Evolutionary conservation across 2,888 invertebrate species (phyloP), one percentile per base, ranked within the genome.

Genomic region (Lamellibrachia columna): DNA sequence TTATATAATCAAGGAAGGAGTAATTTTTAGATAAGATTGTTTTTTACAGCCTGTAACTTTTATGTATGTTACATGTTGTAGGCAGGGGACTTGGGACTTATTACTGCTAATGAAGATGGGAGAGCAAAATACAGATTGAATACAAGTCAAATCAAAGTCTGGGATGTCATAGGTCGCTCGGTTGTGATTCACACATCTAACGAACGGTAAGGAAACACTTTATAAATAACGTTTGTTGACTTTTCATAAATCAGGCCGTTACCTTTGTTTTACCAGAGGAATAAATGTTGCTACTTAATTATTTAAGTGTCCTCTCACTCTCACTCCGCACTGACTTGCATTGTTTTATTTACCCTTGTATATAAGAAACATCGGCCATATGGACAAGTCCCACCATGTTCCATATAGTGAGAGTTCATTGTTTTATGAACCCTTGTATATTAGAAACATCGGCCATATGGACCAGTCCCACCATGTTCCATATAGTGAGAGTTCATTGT

Each of bases 51-150:
- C 1, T 40, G 40, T 15, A 58, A 11, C 58, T 58, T 58, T 8
- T 58, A 15, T 58, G 11, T 75, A 75, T 75, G 22, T 22, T 22
- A 75, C 75, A 75, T 75, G 75, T n/a, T 75, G 75, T 75, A 75
- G 53, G 90, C 22, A 22, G 98, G 98, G 52, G 97, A 98, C 96
- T 97, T 98, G 93, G 98, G 98, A 7, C 97, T 97, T 94, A 97
- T 98, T 93, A 95, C 96, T 6, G 98, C 97, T 1, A 97, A 97
- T 95, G 95, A 97, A n/a, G 96, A 97, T 94, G 98, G 98, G 0
- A 97, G 98, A 95, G 97, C 98, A 55, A 97, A 97, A 93, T 98
- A 98, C 96, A 97, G 98, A 93, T 97, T 97, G 94, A 97, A 97
- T 93, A 97, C 98, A 95, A 96, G 95, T 8, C 94, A 97, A 52